Evolutionary conservation across 1,140 invertebrate genomes (phyloP).

Genomic region (Lycorma delicatula): DNA sequence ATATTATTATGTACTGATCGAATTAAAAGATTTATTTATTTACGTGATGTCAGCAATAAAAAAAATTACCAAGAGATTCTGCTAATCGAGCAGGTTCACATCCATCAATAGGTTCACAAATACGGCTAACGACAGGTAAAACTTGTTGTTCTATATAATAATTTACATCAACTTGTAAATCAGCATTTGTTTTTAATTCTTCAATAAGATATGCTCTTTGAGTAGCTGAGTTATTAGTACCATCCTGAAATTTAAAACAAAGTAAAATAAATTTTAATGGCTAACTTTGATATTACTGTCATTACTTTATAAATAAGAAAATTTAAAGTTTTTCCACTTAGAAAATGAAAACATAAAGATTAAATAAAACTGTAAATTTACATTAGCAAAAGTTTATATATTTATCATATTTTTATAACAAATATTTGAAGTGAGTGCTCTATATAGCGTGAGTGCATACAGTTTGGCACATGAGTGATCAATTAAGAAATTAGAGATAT

Average conservation of each 20-base stretch:
- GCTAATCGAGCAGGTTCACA: constrained; percentile 85
- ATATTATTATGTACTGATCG: not conserved
- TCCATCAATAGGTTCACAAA: constrained; percentile 93
- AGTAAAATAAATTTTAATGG: not conserved
- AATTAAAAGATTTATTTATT: not conserved
- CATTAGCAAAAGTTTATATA: too few species aligned
- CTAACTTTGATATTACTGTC: not conserved
- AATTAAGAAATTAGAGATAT: too few species aligned
- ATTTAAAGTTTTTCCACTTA: constrained; percentile 1
- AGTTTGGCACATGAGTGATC: too few species aligned
- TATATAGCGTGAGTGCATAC: too few species aligned
- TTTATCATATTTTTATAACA: too few species aligned
- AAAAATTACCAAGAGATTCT: constrained; percentile 64
- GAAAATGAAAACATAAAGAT: too few species aligned
- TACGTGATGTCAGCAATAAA: not conserved
- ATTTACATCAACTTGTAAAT: constrained; percentile 65
- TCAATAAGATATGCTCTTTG: constrained; percentile 92
- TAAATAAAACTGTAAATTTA: too few species aligned
- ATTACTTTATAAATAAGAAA: constrained; percentile 3
- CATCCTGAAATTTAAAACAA: constrained; percentile 46
- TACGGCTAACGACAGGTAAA: constrained; percentile 86
- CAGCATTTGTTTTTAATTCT: constrained; percentile 66
- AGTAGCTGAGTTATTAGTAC: constrained; percentile 64
- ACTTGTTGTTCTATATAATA: constrained; percentile 85
- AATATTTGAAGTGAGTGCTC: too few species aligned